Base-by-base conservation (phyloP, 2,888 invertebrate species). In the Atethmia centrago region DNA sequence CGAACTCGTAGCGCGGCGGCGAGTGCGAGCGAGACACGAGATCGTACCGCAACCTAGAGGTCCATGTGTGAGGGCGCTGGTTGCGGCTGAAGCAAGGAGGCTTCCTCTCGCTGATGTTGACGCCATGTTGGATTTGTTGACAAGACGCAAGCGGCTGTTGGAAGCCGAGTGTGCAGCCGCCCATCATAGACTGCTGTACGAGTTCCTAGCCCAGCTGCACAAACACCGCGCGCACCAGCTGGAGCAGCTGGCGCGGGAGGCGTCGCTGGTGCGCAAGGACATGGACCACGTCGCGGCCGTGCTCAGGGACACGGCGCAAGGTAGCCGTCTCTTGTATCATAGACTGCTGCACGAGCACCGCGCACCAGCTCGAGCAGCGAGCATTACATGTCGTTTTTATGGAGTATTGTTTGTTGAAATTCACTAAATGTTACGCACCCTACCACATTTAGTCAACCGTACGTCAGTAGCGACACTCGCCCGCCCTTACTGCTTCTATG, bases 111-210 rank as follows among this genome's bases (percentile, higher is more conserved):
- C 98, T 0, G 98, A 98, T 90, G 98, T 99, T 0, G 98, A 98
- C 89, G 97, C 97, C 1, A 97, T 99, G 97, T 94, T 99, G 71
- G 98, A 98, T 87, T 97, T 98, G 71, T 95, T 99, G 68, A 97
- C 97, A 9, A 97, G 98, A 78, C 97, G 98, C 74, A 98, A 98
- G 92, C 97, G 98, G 68, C 95, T 98, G 64, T 94, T 99, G 36
- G 98, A 98, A 92, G 98, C 98, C 0, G 98, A 98, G 93, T 98
- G 97, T 61, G 97, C 97, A 86, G 98, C 97, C 4, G 97, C 98
- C 0, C 98, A 99, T 92, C 98, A 98, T 89, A 97, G 98, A 80
- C 95, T 99, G n/a, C 94, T 99, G 56, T 97, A 98, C 90, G 98
- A 99, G 92, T 99, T 99, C 93, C 95, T 99, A 31, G 97, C 97